Base-by-base conservation (phyloP, 2,113 vertebrate genomes). In the Mesitornis unicolor region DNA sequence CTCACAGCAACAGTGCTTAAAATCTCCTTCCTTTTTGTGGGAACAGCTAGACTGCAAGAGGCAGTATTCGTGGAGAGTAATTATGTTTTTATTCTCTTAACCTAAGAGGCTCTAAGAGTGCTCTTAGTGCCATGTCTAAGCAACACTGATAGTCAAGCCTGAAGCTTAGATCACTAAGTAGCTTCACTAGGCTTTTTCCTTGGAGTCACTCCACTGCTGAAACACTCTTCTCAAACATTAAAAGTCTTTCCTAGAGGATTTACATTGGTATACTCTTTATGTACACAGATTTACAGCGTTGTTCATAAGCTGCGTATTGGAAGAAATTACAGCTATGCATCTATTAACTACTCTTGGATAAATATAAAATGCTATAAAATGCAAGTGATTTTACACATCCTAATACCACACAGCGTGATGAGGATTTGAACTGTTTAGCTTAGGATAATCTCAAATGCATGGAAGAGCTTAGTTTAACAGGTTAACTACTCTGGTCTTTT, bases 391-490 rank as follows among this genome's bases (percentile, higher is more conserved):
- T 89, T 90, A 75, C n/a, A 83, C 53, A 69, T 84, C 63, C 54
- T 94, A 95, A 95, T 92, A 69, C 87, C 70, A 84, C 57, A 65
- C 45, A 81, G 81, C 84, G 73, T 1, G 70, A 76, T 76, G 65
- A 95, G 94, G 91, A 95, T 95, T 96, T 90, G 59, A 84, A 47
- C 84, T 3, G n/a, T 94, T 96, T 93, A 97, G 61, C 63, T 38
- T 40, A 94, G 89, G 90, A 96, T 95, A 93, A 97, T 95, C 96
- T 89, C 77, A 82, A 97, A 65, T 82, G 89, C 89, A 89, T 87
- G 95, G 70, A 92, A 95, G 69, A 59, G 90, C 86, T 97, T 96
- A 92, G 42, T 86, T 85, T 77, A 89, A 93, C 89, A 92, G 71
- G 91, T 95, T 91, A 92, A 64, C 50, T 89, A 17, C 71, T 74